Percentiles rank a stretch among this genome's conserved stretches.
Evolutionary conservation across 2,113 vertebrate species (phyloP).

Genomic region (Rhynchomys soricoides): DNA sequence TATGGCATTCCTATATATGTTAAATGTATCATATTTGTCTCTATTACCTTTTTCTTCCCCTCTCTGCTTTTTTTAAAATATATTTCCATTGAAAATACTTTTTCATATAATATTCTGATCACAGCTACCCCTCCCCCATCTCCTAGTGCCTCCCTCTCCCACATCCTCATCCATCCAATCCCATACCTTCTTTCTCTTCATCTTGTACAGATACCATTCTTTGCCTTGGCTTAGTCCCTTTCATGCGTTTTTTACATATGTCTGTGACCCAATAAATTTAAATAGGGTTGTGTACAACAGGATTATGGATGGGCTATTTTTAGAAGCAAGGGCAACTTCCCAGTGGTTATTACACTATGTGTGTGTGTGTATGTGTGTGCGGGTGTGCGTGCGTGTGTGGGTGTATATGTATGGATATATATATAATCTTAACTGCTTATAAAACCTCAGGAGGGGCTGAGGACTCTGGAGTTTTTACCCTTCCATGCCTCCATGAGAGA

Average conservation of each 20-base stretch:
- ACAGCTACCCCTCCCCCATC: neutral
- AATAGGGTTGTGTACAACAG: neutral
- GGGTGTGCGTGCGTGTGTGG: no score
- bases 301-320: neutral
- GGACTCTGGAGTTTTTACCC: neutral
- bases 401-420: no score
- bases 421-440: neutral
- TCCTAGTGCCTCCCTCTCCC: neutral
- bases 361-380: no score
- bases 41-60: neutral
- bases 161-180: no score
- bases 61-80: neutral
- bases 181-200: neutral
- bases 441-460: neutral
- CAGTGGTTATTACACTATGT: neutral
- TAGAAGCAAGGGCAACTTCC: neutral
- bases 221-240: neutral
- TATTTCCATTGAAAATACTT: neutral
- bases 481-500: neutral
- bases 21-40: neutral
- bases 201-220: neutral
- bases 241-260: neutral
- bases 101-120: neutral
- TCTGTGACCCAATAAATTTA: neutral
- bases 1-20: neutral